A percentile compares a stretch with the other conserved stretches of the same genome.
phyloP scores from a whole-genome alignment of 2,888 invertebrate species.

The Cephus pulcher region DNA sequence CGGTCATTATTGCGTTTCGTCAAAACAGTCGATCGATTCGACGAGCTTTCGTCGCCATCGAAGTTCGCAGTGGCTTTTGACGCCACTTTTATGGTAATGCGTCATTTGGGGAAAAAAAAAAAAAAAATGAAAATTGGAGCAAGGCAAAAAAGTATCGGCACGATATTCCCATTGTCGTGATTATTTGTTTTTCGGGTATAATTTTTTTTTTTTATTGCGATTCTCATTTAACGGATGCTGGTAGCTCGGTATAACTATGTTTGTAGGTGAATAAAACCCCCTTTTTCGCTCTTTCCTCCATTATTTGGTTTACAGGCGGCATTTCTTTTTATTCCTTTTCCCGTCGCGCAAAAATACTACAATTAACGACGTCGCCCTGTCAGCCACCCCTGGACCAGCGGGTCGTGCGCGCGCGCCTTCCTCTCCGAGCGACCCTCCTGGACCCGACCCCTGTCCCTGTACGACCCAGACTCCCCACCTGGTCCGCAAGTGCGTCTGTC shows the following conservation, averaged over 20 bases:
- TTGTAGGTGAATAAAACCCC: conserved; percentile 13
- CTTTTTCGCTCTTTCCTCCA: not conserved
- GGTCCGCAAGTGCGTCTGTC: not conserved
- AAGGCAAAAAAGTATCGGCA: not conserved
- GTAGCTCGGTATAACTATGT: not conserved
- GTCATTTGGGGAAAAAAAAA: no score
- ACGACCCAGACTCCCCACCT: not conserved
- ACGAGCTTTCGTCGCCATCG: not conserved
- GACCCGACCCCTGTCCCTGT: not conserved
- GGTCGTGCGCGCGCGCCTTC: not conserved
- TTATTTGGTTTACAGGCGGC: not conserved
- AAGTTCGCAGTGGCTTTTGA: not conserved
- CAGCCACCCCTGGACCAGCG: not conserved
- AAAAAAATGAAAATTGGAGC: not conserved
- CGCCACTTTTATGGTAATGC: not conserved
- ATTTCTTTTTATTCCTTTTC: conserved; percentile 3
- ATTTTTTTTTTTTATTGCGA: not conserved
- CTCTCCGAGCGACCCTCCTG: not conserved
- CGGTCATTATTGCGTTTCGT: conserved; percentile 1
- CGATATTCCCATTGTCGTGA: not conserved
- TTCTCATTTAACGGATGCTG: not conserved
- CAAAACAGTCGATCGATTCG: conserved; percentile 1
- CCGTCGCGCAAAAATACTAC: conserved; percentile 21
- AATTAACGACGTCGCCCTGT: conserved; percentile 21
- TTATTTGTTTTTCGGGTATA: no score